A percentile compares a stretch with the other conserved stretches of the same genome.
phyloP scores from a whole-genome alignment of 2,888 invertebrate species.

The Beris morrisii region DNA sequence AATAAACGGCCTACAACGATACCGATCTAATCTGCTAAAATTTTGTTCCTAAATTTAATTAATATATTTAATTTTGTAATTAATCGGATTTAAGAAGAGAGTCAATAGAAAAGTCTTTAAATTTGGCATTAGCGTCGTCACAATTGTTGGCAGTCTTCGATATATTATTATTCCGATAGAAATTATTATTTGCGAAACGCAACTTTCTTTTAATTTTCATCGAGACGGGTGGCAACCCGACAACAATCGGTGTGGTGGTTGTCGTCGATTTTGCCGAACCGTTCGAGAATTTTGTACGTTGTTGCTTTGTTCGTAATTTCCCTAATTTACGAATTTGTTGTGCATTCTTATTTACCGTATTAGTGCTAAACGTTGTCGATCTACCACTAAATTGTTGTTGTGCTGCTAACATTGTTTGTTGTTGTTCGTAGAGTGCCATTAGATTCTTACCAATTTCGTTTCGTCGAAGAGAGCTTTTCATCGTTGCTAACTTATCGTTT shows the following conservation, averaged over 20 bases:
- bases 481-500: conserved; percentile 13
- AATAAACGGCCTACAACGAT: too few species aligned
- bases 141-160: conserved; percentile 35
- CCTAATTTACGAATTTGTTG: too few species aligned
- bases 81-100: conserved; percentile 50
- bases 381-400: conserved; percentile 17
- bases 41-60: not conserved
- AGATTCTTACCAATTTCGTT: too few species aligned
- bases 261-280: conserved; percentile 21
- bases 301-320: too few species aligned
- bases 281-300: not conserved
- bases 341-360: too few species aligned
- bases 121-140: conserved; percentile 56
- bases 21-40: not conserved
- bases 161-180: conserved; percentile 15
- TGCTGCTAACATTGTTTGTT: conserved; percentile 18
- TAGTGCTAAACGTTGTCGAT: not conserved
- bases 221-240: not conserved
- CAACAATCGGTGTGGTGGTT: conserved; percentile 33
- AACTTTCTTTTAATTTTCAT: not conserved
- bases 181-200: conserved; percentile 23
- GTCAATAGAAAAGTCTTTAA: conserved; percentile 57
- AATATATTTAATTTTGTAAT: conserved; percentile 37
- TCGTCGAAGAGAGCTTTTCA: not conserved
- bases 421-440: not conserved